Evolutionary conservation across 1,140 invertebrate species (phyloP).

Genomic region (Phymastichus coffea): DNA sequence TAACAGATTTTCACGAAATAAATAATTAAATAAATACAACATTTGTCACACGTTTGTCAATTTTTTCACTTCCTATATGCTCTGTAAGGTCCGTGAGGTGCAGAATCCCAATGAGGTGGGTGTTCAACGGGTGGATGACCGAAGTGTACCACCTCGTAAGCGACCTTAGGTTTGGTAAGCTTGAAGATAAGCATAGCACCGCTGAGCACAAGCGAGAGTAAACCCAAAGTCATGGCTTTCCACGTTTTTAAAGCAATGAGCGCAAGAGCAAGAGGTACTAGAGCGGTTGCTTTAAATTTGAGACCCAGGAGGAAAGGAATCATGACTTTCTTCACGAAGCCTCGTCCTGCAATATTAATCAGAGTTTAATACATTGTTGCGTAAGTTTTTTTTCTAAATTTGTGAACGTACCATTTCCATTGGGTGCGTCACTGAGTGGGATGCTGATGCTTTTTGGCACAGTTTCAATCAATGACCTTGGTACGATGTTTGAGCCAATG

Average conservation of each 20-base stretch:
- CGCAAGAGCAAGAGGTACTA: conserved; percentile 76
- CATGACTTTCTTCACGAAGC: conserved; percentile 79
- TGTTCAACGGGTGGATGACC: conserved; percentile 76
- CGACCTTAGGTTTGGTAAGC: conserved; percentile 77
- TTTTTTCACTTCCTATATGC: conserved; percentile 51
- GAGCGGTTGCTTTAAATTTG: conserved; percentile 80
- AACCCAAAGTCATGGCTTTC: conserved; percentile 81
- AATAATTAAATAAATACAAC: too few relatives aligned
- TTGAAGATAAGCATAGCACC: conserved; percentile 83
- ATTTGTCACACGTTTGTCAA: too few relatives aligned
- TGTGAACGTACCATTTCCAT: conserved; percentile 57
- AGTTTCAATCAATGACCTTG: conserved; percentile 65
- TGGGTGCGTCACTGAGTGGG: conserved; percentile 63
- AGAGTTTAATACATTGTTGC: too few relatives aligned
- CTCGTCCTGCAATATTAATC: conserved; percentile 65
- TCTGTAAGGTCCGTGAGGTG: conserved; percentile 64
- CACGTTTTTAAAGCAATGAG: conserved; percentile 83
- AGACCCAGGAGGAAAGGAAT: conserved; percentile 80
- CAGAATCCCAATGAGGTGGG: conserved; percentile 64
- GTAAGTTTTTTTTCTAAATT: not conserved
- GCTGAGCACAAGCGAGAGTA: conserved; percentile 78
- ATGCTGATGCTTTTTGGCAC: conserved; percentile 68
- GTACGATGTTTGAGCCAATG: conserved; percentile 57
- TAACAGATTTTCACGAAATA: too few relatives aligned
- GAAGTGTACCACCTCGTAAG: conserved; percentile 81